phyloP scores from a whole-genome alignment of 2,888 invertebrate species.

The Drosophila colorata region DNA sequence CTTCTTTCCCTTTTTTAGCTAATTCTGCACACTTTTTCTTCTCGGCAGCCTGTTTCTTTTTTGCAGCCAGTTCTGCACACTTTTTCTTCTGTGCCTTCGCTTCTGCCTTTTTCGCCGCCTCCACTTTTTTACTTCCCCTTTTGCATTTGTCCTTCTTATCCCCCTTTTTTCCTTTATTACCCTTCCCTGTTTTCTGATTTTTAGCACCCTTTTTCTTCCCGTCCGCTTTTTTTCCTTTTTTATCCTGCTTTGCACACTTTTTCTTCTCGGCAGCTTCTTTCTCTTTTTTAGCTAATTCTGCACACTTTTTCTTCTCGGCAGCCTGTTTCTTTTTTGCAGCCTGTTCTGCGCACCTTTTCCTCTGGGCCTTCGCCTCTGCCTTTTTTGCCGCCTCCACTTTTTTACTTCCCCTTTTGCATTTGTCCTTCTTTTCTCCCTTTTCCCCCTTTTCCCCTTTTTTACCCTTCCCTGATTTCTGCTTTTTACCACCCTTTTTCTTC shows the following conservation, averaged over 20 bases:
- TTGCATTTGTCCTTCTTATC: no score
- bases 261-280: neutral
- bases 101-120: neutral
- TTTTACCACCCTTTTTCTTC: no score
- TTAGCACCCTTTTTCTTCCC: no score
- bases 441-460: neutral
- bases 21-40: neutral
- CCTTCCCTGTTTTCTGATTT: neutral
- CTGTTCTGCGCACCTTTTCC: neutral
- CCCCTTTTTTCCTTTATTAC: neutral
- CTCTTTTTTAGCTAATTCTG: neutral
- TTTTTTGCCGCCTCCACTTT: neutral
- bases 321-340: neutral
- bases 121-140: no score
- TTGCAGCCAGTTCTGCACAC: neutral
- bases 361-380: neutral
- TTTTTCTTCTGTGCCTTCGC: neutral
- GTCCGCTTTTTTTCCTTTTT: neutral
- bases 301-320: neutral
- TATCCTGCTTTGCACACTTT: neutral
- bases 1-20: neutral
- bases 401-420: neutral
- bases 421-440: conserved; percentile 3
- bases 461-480: neutral
- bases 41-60: neutral